Base-by-base conservation (phyloP, 2,797 vertebrate species). In the Schizopygopsis pylzovi region DNA sequence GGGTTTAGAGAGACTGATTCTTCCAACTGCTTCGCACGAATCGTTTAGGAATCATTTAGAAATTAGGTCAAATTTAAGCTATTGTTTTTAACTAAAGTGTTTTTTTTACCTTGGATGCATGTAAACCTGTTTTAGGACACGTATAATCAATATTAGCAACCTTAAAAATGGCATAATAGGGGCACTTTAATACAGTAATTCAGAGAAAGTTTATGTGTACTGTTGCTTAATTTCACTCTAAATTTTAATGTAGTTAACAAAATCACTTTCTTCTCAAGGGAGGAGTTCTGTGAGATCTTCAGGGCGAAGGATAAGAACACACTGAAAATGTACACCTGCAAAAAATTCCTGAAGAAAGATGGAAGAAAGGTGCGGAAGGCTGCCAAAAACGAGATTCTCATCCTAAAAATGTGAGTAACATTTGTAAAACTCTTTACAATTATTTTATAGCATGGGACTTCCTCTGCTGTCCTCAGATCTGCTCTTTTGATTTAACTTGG, bases 271-370 rank as follows among this genome's bases (percentile, higher is more conserved):
- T 54, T 70, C 25, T 86, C n/a, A 82, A 99, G 98, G 92, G 98
- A 99, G 93, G 98, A 99, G 92, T 99, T 99, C 95, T 99, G 98
- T 70, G 98, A 99, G 94, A 98, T 99, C 90, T 99, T 98, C 93
- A 96, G 98, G 85, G 98, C 98, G 89, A 99, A 99, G 94, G 98
- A 99, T 93, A 98, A 97, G 95, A 95, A 96, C 0, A 97, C 97
- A 0, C 96, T 98, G 88, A 99, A 98, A 92, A 96, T 99, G 93
- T 98, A 96, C 90, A 99, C 98, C 22, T 99, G 98, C 93, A 99
- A 99, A 95, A 98, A 98, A 91, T 99, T 99, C 92, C 92, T 98
- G 93, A 99, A 99, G 92, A 96, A 97, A 78, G 97, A 99, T 2
- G 98, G 98, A 81, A 96, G 98, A 87, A 99, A 98, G 93, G 97